Base-by-base conservation (phyloP, 2,113 vertebrate species). In the Polypterus senegalus region DNA sequence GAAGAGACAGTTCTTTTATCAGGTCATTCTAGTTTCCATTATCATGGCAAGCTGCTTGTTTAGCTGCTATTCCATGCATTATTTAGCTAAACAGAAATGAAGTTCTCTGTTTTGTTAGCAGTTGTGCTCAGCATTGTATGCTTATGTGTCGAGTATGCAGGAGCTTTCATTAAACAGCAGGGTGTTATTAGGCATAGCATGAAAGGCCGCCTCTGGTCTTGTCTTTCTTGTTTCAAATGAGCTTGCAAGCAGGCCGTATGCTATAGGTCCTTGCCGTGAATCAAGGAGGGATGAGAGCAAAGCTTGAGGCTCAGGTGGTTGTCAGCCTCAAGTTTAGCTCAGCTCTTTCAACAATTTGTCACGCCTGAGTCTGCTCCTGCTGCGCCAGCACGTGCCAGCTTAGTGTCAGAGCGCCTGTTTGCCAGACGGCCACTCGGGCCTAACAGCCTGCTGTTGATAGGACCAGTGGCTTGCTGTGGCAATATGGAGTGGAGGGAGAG, bases 271-370 rank as follows among this genome's bases (percentile, higher is more conserved):
- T 64, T 63, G 73, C 71, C 51, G 48, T 73, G 82, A 77, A 83
- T 78, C 62, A 72, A 70, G 80, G 73, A 67, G 66, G 70, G 77
- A 63, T 69, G 60, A 61, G 48, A 66, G 79, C 46, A 71, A 58
- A 77, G 77, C 79, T 61, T 48, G 65, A 84, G 88, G 90, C 92
- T 94, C 93, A 97, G 95, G 93, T 97, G 93, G 88, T 75, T 81
- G 76, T 80, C 89, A 83, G 82, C 79, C 83, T 71, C 66, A 71
- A 82, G 88, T 92, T 82, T 80, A 81, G 82, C 83, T 71, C 76
- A 80, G 83, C 84, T 84, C 84, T 94, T 92, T 92, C 81, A 95
- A 85, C 84, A 71, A 92, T 98, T 93, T 89, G 93, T 97, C 94
- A 97, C 87, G 91, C 80, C 82, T 72, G 74, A 74, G 79, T 76